Conservation (phyloP, 2,113 vertebrate genomes). For the Myiopsitta monachus region DNA sequence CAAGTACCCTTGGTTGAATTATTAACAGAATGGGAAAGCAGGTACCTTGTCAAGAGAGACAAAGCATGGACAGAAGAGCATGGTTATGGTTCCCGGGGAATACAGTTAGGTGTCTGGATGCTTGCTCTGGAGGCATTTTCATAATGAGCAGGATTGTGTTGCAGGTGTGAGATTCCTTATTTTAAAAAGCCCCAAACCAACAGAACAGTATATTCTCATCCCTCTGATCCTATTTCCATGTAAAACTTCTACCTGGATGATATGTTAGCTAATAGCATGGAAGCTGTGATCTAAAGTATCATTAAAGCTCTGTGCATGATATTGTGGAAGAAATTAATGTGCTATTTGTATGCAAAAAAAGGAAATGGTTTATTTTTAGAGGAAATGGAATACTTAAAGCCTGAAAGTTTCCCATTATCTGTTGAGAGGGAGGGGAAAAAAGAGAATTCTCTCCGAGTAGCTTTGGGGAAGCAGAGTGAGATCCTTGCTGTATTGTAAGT, state of each 20-base stretch:
- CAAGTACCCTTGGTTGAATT: conserved; percentile 20
- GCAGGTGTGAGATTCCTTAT: conserved; percentile 62
- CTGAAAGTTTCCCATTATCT: conserved; percentile 37
- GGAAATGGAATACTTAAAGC: not conserved
- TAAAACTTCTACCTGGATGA: conserved; percentile 67
- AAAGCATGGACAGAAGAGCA: not conserved
- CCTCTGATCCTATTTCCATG: conserved; percentile 44
- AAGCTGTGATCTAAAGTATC: conserved; percentile 45
- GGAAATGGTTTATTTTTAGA: not conserved
- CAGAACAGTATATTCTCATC: conserved; percentile 54
- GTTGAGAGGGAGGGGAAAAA: not conserved
- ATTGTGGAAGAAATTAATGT: conserved; percentile 36
- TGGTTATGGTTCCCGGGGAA: not conserved
- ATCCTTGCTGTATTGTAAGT: not conserved
- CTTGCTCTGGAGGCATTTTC: conserved; percentile 1
- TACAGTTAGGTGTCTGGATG: not conserved
- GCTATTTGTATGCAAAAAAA: conserved; percentile 39
- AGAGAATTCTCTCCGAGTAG: not conserved
- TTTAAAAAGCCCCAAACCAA: not conserved
- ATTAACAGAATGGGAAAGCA: conserved; percentile 48
- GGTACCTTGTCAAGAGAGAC: not conserved
- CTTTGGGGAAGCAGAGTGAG: not conserved
- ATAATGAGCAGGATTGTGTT: conserved; percentile 48
- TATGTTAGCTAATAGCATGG: conserved; percentile 42
- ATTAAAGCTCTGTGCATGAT: conserved; percentile 24